phyloP scores from a whole-genome alignment of 2,797 vertebrate genomes.

The Gambusia yucatana region DNA sequence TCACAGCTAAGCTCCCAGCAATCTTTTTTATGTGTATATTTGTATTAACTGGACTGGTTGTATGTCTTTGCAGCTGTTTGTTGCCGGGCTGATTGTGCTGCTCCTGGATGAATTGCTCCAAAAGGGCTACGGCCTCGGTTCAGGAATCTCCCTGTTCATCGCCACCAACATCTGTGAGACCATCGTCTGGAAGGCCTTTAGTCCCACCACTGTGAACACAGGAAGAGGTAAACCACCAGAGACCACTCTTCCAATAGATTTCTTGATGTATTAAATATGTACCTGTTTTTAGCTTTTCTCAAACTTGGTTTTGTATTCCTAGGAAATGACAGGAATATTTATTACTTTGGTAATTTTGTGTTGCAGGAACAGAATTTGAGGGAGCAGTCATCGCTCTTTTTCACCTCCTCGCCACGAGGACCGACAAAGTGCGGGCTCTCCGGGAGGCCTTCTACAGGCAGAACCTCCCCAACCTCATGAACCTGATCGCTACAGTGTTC shows the following conservation, averaged over 20 bases:
- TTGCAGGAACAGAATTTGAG: conserved; percentile 95
- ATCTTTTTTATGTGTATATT: too few relatives aligned
- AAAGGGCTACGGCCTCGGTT: conserved; percentile 96
- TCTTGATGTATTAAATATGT: background rate
- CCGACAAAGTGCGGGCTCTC: conserved; percentile 96
- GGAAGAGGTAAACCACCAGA: conserved; percentile 86
- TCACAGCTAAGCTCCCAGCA: too few relatives aligned
- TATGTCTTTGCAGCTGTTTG: conserved; percentile 87
- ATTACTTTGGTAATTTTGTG: conserved; percentile 9
- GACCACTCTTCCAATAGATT: background rate
- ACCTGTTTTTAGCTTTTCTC: too few relatives aligned
- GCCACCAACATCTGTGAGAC: conserved; percentile 99
- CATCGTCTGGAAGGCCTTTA: conserved; percentile 99
- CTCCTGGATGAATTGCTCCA: conserved; percentile 96
- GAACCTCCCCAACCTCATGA: conserved; percentile 99
- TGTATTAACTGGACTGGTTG: conserved; percentile 4
- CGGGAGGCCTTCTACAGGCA: conserved; percentile 98
- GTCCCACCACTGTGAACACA: conserved; percentile 97
- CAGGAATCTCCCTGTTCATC: conserved; percentile 98
- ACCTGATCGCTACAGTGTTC: conserved; percentile 96
- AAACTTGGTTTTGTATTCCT: background rate
- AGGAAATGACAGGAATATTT: background rate
- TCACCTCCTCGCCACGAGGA: conserved; percentile 94
- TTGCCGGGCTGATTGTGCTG: conserved; percentile 95
- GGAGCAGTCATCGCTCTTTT: conserved; percentile 97